Evolutionary conservation across 1,140 invertebrate genomes (phyloP), one percentile per base, ranked within the genome.

Genomic region (Ylistrum balloti): DNA sequence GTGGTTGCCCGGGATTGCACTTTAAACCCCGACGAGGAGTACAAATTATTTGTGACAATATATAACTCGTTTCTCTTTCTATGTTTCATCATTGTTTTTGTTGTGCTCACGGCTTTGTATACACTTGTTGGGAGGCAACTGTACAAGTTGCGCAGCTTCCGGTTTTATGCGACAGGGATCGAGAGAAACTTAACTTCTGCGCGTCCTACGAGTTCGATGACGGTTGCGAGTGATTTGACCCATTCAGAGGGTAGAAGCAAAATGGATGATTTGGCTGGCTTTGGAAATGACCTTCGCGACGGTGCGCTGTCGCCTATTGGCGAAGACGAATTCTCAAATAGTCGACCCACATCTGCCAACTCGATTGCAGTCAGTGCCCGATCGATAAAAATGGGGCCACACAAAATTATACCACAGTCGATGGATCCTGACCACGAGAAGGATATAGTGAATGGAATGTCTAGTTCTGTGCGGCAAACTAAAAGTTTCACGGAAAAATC

Each of bases 1-100:
- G 38, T 93, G n/a, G 88, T 56, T 20, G 91, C 91, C 0, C 87
- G 87, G 13, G 92, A 92, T 48, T 92, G 93, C 38, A 92, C 92
- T 7, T 41, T 86, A 28, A 91, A 48, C 10, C 87, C 87, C 35
- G 74, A 91, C 7, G 88, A 85, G 20, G 17, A 87, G 20, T 88
- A 88, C 33, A 89, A 86, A 33, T 48, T 89, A 33, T 91, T 91
- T 86, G 89, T 91, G 32, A 74, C 34, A 74, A 34, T 87, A 0
- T 92, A 91, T 88, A 89, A 93, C 88, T 48, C 34, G 13, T 56
- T 90, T 33, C 91, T 91, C 17, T 93, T 91, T 32, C 11, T 93
- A 1, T 28, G 90, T n/a, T 93, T 92, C 33, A 35, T 92, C 41
- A 74, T 87, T 0, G 89, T 88, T 32, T 89, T 88, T 28, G 88